A percentile compares a stretch with the other conserved stretches of the same genome.
phyloP scores from a whole-genome alignment of 1,140 invertebrate genomes.

The Panagrolaimus sp. region DNA sequence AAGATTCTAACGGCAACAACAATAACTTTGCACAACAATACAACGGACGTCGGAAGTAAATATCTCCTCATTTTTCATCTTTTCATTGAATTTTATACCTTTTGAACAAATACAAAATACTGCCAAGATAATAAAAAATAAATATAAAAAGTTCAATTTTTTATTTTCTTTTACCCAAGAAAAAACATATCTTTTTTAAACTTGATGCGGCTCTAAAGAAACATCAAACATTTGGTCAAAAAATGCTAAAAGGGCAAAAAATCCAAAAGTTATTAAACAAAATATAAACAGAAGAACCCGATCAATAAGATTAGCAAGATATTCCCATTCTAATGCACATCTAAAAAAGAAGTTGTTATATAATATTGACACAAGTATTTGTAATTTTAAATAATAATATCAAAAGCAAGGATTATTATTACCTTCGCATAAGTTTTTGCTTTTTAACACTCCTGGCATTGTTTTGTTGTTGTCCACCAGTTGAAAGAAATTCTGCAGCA shows the following conservation, averaged over 20 bases:
- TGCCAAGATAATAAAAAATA: too few species aligned
- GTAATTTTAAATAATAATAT: conserved; percentile 12
- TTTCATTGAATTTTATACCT: too few species aligned
- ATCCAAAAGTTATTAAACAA: conserved; percentile 44
- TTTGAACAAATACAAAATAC: too few species aligned
- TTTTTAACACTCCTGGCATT: conserved; percentile 45
- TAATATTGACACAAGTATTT: neutral
- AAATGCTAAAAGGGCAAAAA: conserved; percentile 47
- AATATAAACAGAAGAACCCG: conserved; percentile 48
- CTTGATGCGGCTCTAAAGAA: neutral
- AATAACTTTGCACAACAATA: too few species aligned
- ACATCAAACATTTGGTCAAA: conserved; percentile 40
- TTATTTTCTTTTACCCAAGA: too few species aligned
- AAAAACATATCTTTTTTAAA: too few species aligned
- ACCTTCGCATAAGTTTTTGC: conserved; percentile 55
- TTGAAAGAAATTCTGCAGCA: conserved; percentile 45
- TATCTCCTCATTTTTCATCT: too few species aligned
- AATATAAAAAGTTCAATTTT: too few species aligned
- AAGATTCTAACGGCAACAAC: too few species aligned
- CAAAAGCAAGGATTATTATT: conserved; percentile 17
- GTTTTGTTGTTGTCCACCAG: conserved; percentile 20
- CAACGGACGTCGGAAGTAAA: too few species aligned
- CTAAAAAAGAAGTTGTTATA: conserved; percentile 31
- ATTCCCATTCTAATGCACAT: conserved; percentile 58
- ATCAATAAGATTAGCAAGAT: conserved; percentile 55